These are phyloP conservation scores for Serilophus lunatus DNA, from an alignment of 2,113 vertebrate genomes.

Conservation along the genomic window DNA sequence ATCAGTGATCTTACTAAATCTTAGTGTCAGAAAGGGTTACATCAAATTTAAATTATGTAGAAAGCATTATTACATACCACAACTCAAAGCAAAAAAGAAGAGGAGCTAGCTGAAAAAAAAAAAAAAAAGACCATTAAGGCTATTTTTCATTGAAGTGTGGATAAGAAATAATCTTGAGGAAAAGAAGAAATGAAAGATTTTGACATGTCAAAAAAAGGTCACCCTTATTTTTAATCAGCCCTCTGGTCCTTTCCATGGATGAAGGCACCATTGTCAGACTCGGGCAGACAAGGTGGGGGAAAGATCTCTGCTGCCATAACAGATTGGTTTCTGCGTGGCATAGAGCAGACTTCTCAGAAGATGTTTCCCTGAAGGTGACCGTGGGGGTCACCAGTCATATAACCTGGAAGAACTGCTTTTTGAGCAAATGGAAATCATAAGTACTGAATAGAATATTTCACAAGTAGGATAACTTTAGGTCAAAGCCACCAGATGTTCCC, in stretches of 20 bases:
- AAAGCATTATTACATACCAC: constrained; percentile 3
- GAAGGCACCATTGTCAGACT: background rate
- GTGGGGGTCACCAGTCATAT: background rate
- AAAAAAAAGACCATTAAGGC: background rate
- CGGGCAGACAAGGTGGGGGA: background rate
- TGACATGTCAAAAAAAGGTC: constrained; percentile 27
- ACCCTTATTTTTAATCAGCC: constrained; percentile 26
- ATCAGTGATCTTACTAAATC: background rate
- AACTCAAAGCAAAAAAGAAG: background rate
- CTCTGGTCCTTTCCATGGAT: background rate
- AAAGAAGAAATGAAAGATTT: constrained; percentile 42
- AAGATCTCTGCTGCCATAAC: background rate
- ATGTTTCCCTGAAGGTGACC: background rate
- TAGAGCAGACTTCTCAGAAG: background rate
- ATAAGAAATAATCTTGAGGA: background rate
- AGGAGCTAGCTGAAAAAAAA: background rate
- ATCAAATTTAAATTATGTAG: constrained; percentile 17
- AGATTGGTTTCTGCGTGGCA: background rate
- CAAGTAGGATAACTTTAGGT: background rate
- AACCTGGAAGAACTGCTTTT: background rate
- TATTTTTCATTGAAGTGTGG: constrained; percentile 5
- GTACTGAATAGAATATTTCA: background rate
- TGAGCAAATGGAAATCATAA: background rate
- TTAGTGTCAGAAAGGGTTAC: constrained; percentile 19
- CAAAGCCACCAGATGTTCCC: background rate